Percentiles rank a stretch among this genome's conserved stretches.
Evolutionary conservation across 2,888 invertebrate genomes (phyloP).

Genomic region (Pasiphila rectangulata): DNA sequence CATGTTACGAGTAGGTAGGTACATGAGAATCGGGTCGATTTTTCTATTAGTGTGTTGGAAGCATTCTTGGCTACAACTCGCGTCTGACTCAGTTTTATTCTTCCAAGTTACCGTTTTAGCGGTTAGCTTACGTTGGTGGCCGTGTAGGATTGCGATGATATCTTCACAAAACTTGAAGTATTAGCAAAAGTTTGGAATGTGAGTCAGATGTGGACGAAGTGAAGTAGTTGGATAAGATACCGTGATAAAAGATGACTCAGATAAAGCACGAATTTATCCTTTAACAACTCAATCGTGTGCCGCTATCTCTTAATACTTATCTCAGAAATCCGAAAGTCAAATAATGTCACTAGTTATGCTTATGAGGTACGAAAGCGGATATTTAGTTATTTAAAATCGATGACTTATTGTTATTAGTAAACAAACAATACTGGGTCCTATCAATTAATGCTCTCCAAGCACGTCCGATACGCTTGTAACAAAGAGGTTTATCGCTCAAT

Average conservation of each 20-base stretch:
- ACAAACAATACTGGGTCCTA: slow-evolving; percentile 20
- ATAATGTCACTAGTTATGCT: background rate
- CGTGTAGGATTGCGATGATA: background rate
- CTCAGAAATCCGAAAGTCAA: slow-evolving; percentile 9
- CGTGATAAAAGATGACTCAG: slow-evolving; percentile 22
- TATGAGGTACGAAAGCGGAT: too few relatives aligned
- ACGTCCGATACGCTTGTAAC: slow-evolving; percentile 29
- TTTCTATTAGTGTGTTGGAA: slow-evolving; percentile 3
- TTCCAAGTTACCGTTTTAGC: slow-evolving; percentile 2
- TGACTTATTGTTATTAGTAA: slow-evolving; percentile 9
- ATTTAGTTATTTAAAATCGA: slow-evolving; percentile 15
- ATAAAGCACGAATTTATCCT: slow-evolving; percentile 24
- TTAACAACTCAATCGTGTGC: slow-evolving; percentile 6
- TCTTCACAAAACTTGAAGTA: too few relatives aligned
- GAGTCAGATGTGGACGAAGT: background rate
- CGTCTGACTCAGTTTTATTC: slow-evolving; percentile 6
- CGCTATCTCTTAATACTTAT: slow-evolving; percentile 2
- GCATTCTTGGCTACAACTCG: slow-evolving; percentile 5
- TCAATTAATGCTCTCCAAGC: slow-evolving; percentile 25
- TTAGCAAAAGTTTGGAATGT: background rate
- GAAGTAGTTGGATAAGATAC: background rate
- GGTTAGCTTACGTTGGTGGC: background rate
- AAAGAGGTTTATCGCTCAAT: slow-evolving; percentile 31
- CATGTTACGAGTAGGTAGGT: slow-evolving; percentile 1
- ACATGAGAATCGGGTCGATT: slow-evolving; percentile 33